Evolutionary conservation across 2,888 invertebrate genomes (phyloP).

Genomic region (Hirtodrosophila confusa): DNA sequence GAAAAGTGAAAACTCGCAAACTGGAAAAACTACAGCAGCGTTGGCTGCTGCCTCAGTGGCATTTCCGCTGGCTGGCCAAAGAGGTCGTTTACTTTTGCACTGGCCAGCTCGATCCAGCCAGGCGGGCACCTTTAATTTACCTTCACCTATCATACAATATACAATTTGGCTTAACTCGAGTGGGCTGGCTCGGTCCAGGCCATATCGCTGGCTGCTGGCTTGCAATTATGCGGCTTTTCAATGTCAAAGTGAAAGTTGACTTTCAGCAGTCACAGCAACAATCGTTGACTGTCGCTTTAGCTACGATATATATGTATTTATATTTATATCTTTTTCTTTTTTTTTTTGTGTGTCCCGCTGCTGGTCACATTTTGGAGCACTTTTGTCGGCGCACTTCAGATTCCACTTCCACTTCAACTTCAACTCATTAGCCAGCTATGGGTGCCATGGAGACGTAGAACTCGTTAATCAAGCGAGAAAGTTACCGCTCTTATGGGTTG

Average conservation of each 20-base stretch:
- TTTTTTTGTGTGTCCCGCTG: not conserved
- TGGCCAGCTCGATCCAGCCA: slow-evolving; percentile 19
- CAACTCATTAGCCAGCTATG: slow-evolving; percentile 57
- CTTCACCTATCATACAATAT: slow-evolving; percentile 47
- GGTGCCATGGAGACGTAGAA: slow-evolving; percentile 73
- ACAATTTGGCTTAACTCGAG: slow-evolving; percentile 43
- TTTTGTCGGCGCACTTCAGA: slow-evolving; percentile 51
- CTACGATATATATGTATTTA: slow-evolving; percentile 14
- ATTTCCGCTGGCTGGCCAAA: slow-evolving; percentile 60
- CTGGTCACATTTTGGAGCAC: slow-evolving; percentile 46
- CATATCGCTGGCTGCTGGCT: slow-evolving; percentile 32
- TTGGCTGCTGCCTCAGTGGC: slow-evolving; percentile 18
- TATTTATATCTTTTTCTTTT: slow-evolving; percentile 10
- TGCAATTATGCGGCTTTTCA: slow-evolving; percentile 79
- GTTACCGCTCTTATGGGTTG: slow-evolving; percentile 50
- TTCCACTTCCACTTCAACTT: slow-evolving; percentile 27
- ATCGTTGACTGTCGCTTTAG: slow-evolving; percentile 40
- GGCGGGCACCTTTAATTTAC: slow-evolving; percentile 53
- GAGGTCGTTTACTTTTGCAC: slow-evolving; percentile 70
- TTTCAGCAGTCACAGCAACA: slow-evolving; percentile 49
- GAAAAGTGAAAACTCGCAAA: slow-evolving; percentile 76
- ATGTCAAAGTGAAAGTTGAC: slow-evolving; percentile 84
- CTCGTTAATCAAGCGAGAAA: slow-evolving; percentile 82
- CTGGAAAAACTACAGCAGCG: slow-evolving; percentile 66
- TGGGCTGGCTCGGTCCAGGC: slow-evolving; percentile 29